A percentile compares a stretch with the other conserved stretches of the same genome.
Evolutionary conservation across 2,797 vertebrate species (phyloP).

Genomic region (Microchirus variegatus): DNA sequence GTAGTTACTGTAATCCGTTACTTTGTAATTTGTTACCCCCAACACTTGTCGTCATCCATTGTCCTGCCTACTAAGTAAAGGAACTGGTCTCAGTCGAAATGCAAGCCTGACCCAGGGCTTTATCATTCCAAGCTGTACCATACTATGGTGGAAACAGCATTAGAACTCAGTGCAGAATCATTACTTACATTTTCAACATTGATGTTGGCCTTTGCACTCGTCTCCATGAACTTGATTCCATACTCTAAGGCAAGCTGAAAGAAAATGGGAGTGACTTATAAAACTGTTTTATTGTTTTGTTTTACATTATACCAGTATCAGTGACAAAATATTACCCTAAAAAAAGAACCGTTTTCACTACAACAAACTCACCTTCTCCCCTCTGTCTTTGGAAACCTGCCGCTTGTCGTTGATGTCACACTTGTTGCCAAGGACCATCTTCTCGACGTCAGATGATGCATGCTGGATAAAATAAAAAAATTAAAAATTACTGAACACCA

Average conservation of each 20-base stretch:
- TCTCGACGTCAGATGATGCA: conserved; percentile 95
- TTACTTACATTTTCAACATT: conserved; percentile 95
- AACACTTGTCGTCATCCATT: too few species aligned
- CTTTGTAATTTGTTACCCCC: too few species aligned
- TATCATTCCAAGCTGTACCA: too few species aligned
- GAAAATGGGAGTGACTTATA: neutral
- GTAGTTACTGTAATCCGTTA: too few species aligned
- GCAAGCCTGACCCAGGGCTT: too few species aligned
- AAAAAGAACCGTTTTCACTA: neutral
- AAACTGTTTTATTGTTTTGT: neutral
- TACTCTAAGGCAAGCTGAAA: conserved; percentile 92
- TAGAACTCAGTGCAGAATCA: neutral
- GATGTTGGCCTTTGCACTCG: conserved; percentile 97
- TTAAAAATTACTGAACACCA: too few species aligned
- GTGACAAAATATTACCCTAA: neutral
- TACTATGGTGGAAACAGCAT: too few species aligned
- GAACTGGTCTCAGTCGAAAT: too few species aligned
- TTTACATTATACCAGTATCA: too few species aligned
- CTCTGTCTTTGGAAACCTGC: conserved; percentile 94
- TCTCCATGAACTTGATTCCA: conserved; percentile 99
- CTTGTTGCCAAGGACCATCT: conserved; percentile 99
- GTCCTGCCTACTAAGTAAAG: too few species aligned
- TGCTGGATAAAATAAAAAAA: conserved; percentile 77
- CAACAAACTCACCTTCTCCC: conserved; percentile 88
- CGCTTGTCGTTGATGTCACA: conserved; percentile 97